Evolutionary conservation across 2,113 vertebrate species (phyloP).

Genomic region (Hoplias malabaricus): DNA sequence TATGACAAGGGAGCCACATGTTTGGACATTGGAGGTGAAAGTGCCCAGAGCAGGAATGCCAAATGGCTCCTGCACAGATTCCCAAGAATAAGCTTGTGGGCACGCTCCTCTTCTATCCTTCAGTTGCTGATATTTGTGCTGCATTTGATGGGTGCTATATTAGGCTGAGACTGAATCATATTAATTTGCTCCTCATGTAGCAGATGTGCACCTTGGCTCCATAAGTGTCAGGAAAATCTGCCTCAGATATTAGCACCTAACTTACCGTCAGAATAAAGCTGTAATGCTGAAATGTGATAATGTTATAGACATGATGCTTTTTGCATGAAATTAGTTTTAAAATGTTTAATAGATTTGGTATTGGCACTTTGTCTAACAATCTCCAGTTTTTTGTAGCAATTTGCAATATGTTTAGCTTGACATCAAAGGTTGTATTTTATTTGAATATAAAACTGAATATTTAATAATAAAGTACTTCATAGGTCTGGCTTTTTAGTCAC

Average conservation of each 20-base stretch:
- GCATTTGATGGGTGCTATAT: conserved; percentile 1
- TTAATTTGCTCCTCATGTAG: conserved; percentile 18
- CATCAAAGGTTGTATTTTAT: too few species aligned
- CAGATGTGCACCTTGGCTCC: neutral
- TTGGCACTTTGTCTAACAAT: too few species aligned
- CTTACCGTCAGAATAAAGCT: neutral
- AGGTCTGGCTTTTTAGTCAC: too few species aligned
- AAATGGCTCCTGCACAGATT: conserved; percentile 18
- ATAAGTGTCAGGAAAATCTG: neutral
- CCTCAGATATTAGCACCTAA: neutral
- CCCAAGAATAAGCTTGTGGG: too few species aligned
- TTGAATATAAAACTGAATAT: too few species aligned
- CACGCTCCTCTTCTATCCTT: conserved; percentile 10
- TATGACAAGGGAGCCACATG: conserved; percentile 17
- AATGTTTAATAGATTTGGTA: too few species aligned
- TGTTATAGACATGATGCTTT: neutral
- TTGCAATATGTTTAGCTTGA: too few species aligned
- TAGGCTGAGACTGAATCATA: neutral
- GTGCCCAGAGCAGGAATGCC: conserved; percentile 6
- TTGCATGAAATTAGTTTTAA: neutral
- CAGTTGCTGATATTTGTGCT: conserved; percentile 15
- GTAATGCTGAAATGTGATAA: neutral
- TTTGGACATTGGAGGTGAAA: conserved; percentile 18
- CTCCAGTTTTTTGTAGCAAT: too few species aligned
- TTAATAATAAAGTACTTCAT: too few species aligned